These are phyloP conservation scores for western clawed frog (Xenopus tropicalis) DNA, from an alignment of 2,113 vertebrate genomes.

Conservation along the genomic window DNA sequence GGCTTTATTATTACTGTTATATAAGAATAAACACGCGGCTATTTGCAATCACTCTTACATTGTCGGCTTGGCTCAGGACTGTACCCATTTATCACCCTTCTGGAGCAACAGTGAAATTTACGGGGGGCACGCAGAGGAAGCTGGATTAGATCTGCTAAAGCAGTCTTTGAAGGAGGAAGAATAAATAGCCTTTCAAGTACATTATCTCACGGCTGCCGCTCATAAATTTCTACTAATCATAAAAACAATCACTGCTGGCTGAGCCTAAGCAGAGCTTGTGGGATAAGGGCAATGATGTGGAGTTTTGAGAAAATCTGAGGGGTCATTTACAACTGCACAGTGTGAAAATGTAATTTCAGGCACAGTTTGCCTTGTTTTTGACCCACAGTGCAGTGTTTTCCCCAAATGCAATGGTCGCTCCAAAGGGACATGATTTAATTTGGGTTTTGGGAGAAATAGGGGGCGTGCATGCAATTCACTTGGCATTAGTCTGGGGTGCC, in stretches of 20 bases:
- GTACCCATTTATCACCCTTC: background rate
- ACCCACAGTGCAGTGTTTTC: no score
- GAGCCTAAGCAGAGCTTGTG: background rate
- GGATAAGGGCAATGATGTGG: no score
- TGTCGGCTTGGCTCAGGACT: background rate
- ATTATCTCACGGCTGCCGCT: constrained; percentile 36
- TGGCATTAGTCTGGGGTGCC: no score
- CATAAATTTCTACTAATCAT: constrained; percentile 29
- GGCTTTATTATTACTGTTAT: no score
- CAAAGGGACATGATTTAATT: no score
- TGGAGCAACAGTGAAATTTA: background rate
- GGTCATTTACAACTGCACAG: no score
- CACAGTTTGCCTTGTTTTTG: no score
- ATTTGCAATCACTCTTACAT: background rate
- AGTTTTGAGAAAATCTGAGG: no score
- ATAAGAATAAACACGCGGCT: background rate
- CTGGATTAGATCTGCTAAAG: constrained; percentile 8
- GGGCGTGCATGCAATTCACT: no score
- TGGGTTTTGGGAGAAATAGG: no score
- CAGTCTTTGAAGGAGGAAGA: constrained; percentile 10
- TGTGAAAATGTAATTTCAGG: no score
- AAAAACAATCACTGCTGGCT: constrained; percentile 21
- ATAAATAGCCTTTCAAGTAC: constrained; percentile 6
- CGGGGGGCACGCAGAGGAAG: background rate
- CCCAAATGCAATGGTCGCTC: no score